Evolutionary conservation across 2,113 vertebrate species (phyloP).

Genomic region (Struthidea cinerea): DNA sequence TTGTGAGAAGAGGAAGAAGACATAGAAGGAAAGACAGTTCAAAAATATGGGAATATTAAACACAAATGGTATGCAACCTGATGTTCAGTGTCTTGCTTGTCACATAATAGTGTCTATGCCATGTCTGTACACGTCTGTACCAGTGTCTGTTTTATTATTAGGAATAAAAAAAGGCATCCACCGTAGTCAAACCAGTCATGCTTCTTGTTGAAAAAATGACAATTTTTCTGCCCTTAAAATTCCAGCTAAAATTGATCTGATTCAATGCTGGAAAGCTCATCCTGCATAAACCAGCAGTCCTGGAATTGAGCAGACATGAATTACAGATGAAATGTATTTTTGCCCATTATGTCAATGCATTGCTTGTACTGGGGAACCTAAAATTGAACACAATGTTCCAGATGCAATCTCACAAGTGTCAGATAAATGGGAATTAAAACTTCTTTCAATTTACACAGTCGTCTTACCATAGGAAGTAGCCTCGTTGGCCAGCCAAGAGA

Average conservation of each 20-base stretch:
- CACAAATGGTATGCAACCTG: neutral
- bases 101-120: neutral
- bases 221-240: neutral
- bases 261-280: neutral
- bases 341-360: neutral
- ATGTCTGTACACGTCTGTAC: neutral
- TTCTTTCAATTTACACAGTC: neutral
- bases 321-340: neutral
- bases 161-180: neutral
- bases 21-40: neutral
- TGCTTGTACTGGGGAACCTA: neutral
- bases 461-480: neutral
- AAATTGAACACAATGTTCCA: neutral
- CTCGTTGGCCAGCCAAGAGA: neutral
- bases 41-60: neutral
- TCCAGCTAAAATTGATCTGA: neutral
- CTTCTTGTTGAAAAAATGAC: neutral
- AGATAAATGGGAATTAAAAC: neutral
- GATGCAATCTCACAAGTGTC: neutral
- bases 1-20: neutral
- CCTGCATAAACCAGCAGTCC: neutral
- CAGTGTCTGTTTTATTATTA: neutral
- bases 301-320: neutral
- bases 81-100: neutral
- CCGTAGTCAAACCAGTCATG: neutral